Evolutionary conservation across 92 coral and sea anemone genomes (phyloP).

Genomic region (Phymanthus crucifer): DNA sequence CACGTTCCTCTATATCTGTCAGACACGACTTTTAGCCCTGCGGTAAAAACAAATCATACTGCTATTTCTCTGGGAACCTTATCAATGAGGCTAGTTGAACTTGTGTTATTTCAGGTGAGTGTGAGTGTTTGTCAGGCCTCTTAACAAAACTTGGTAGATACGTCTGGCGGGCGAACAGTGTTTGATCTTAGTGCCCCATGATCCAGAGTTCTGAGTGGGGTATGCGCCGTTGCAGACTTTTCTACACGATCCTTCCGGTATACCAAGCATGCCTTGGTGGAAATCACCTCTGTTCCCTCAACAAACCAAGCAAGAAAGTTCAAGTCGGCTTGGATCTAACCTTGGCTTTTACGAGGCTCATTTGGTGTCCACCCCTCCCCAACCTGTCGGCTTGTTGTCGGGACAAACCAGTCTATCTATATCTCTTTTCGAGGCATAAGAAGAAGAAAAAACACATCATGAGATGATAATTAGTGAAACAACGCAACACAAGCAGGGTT

Average conservation of each 20-base stretch:
- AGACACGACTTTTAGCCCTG: background rate
- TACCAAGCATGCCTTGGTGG: background rate
- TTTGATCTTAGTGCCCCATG: background rate
- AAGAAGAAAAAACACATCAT: too few relatives aligned
- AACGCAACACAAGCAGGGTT: background rate
- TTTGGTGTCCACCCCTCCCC: too few relatives aligned
- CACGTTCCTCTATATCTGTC: too few relatives aligned
- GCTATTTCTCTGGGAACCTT: background rate
- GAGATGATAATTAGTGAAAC: background rate
- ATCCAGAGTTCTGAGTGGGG: background rate
- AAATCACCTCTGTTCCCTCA: background rate
- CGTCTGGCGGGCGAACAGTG: background rate
- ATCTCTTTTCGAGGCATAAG: too few relatives aligned
- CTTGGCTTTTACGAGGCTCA: too few relatives aligned
- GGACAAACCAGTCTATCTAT: too few relatives aligned
- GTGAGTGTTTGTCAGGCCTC: background rate
- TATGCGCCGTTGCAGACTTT: background rate
- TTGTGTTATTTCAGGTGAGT: background rate
- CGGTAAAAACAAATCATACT: background rate
- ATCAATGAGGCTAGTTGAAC: background rate
- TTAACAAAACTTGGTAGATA: background rate
- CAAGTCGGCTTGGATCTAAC: too few relatives aligned
- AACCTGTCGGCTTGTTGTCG: too few relatives aligned
- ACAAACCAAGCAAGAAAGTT: too few relatives aligned
- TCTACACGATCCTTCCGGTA: background rate